phyloP scores from a whole-genome alignment of 2,113 vertebrate species.

The Bagarius yarrelli region DNA sequence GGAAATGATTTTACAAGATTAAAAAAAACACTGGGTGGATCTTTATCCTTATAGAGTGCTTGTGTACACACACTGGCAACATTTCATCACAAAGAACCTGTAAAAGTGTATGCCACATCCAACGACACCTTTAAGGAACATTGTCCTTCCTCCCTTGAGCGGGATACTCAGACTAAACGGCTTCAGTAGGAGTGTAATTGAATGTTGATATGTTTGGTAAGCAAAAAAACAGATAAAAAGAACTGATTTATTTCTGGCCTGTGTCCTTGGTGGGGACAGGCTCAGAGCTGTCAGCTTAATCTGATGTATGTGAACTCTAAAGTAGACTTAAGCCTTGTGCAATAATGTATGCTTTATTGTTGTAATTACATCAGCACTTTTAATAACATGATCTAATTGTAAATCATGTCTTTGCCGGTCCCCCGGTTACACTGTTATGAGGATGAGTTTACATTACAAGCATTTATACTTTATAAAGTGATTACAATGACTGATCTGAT shows the following conservation, averaged over 20 bases:
- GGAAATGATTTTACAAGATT: no score
- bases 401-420: constrained; percentile 17
- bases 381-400: background rate
- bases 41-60: no score
- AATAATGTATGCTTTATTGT: constrained; percentile 8
- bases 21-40: no score
- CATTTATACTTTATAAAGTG: background rate
- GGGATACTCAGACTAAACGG: background rate
- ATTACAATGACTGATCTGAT: background rate
- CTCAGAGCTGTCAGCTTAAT: constrained; percentile 23
- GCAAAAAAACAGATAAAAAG: constrained; percentile 1
- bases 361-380: constrained; percentile 9
- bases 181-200: background rate
- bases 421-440: background rate
- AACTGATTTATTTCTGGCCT: constrained; percentile 18
- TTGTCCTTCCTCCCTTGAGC: constrained; percentile 13
- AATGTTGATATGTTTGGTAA: constrained; percentile 18
- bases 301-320: constrained; percentile 1
- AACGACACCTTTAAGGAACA: background rate
- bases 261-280: constrained; percentile 12
- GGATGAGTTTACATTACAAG: background rate
- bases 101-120: no score
- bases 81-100: no score
- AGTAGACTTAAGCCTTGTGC: background rate
- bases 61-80: no score